phyloP scores from a whole-genome alignment of 2,797 vertebrate genomes.

The Serranus cabrilla region DNA sequence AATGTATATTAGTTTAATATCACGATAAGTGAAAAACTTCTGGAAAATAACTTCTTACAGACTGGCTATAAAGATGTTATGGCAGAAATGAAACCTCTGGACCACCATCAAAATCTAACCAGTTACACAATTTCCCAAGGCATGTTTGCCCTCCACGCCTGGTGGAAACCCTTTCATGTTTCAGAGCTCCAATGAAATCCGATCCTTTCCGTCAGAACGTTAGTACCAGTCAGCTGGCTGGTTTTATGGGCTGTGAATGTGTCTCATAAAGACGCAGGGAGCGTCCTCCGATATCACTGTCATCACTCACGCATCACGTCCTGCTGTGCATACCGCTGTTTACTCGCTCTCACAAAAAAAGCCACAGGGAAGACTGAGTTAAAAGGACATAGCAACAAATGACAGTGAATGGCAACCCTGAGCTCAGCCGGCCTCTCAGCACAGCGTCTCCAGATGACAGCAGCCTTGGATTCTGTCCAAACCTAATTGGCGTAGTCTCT shows the following conservation, averaged over 20 bases:
- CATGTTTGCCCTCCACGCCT: neutral
- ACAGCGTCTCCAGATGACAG: neutral
- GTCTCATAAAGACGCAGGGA: constrained; percentile 39
- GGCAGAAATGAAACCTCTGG: neutral
- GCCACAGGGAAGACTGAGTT: neutral
- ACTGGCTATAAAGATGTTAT: neutral
- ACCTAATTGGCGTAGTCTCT: neutral
- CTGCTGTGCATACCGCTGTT: constrained; percentile 20
- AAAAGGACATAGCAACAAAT: neutral
- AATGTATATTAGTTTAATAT: no score
- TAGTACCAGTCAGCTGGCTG: neutral
- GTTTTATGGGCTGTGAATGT: constrained; percentile 43
- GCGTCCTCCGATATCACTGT: neutral
- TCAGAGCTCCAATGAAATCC: constrained; percentile 7
- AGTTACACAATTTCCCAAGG: neutral
- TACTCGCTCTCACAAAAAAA: constrained; percentile 24
- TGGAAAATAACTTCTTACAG: no score
- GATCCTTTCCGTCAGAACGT: neutral
- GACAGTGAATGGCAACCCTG: neutral
- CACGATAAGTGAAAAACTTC: no score
- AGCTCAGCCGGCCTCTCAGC: neutral
- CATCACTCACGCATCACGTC: constrained; percentile 18
- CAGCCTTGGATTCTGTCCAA: neutral
- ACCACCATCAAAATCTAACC: neutral
- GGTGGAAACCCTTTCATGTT: neutral